Conservation (phyloP, 2,113 vertebrate species). For the Cryptotis parvus region DNA sequence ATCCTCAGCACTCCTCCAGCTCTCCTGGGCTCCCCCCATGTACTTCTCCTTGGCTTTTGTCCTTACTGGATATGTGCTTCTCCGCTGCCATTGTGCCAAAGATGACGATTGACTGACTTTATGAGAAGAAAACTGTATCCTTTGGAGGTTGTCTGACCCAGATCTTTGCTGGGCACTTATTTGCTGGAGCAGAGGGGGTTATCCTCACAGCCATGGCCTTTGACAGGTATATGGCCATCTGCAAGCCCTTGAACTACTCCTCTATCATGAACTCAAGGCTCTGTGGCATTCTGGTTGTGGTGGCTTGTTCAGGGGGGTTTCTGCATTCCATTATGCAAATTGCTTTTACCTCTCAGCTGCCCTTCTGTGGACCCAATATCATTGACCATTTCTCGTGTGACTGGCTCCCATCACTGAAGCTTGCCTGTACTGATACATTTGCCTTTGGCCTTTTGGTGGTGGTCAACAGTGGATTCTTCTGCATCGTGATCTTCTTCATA, state of each 20-base stretch:
- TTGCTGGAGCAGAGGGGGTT: slow-evolving; percentile 57
- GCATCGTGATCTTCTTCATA: slow-evolving; percentile 52
- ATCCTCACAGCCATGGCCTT: slow-evolving; percentile 70
- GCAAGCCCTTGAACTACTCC: slow-evolving; percentile 73
- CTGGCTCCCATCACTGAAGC: slow-evolving; percentile 63
- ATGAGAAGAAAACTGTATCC: slow-evolving; percentile 60
- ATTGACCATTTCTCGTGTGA: slow-evolving; percentile 79
- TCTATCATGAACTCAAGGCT: slow-evolving; percentile 58
- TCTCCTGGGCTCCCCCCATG: slow-evolving; percentile 56
- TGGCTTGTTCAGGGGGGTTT: slow-evolving; percentile 67
- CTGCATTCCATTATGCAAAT: slow-evolving; percentile 63
- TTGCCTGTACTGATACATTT: slow-evolving; percentile 60
- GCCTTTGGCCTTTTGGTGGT: slow-evolving; percentile 54
- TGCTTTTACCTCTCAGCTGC: slow-evolving; percentile 60
- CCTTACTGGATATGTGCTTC: slow-evolving; percentile 71
- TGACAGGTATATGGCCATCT: slow-evolving; percentile 69
- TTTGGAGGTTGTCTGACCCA: slow-evolving; percentile 63
- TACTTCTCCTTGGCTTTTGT: slow-evolving; percentile 76
- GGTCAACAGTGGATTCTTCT: slow-evolving; percentile 44
- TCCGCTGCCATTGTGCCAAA: slow-evolving; percentile 66
- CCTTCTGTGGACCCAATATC: slow-evolving; percentile 79
- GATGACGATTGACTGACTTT: slow-evolving; percentile 63
- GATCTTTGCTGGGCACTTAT: slow-evolving; percentile 62
- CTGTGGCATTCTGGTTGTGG: slow-evolving; percentile 47
- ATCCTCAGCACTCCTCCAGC: slow-evolving; percentile 39